phyloP scores from a whole-genome alignment of 2,113 vertebrate species.

The Sterrhoptilus dennistouni region DNA sequence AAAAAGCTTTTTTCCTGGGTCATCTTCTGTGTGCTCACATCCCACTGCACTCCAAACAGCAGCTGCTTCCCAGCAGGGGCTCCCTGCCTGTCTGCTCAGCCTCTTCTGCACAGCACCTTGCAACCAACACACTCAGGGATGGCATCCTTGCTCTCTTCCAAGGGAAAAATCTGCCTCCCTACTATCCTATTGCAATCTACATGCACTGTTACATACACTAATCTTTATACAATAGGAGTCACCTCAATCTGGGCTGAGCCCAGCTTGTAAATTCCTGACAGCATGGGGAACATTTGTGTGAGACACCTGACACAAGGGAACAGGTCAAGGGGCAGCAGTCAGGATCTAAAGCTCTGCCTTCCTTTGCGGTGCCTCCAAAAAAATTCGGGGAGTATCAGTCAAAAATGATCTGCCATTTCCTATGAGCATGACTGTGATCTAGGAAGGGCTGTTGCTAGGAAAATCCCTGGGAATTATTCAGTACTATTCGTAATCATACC shows the following conservation, averaged over 20 bases:
- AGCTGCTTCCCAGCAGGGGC: background rate
- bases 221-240: background rate
- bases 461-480: background rate
- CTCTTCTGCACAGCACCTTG: background rate
- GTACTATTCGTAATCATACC: background rate
- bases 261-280: background rate
- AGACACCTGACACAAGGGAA: background rate
- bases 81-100: background rate
- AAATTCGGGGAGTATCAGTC: background rate
- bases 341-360: background rate
- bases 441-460: background rate
- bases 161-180: background rate
- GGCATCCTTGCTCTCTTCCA: background rate
- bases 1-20: background rate
- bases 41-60: background rate
- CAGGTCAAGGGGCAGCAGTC: background rate
- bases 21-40: background rate
- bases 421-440: background rate
- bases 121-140: background rate
- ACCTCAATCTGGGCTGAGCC: background rate
- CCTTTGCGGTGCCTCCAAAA: background rate
- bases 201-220: background rate
- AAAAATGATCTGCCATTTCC: background rate
- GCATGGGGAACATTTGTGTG: background rate
- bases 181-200: background rate